Percentiles rank a stretch among this genome's conserved stretches.
phyloP scores from a whole-genome alignment of 1,140 invertebrate species.

The Leptopilina clavipes region DNA sequence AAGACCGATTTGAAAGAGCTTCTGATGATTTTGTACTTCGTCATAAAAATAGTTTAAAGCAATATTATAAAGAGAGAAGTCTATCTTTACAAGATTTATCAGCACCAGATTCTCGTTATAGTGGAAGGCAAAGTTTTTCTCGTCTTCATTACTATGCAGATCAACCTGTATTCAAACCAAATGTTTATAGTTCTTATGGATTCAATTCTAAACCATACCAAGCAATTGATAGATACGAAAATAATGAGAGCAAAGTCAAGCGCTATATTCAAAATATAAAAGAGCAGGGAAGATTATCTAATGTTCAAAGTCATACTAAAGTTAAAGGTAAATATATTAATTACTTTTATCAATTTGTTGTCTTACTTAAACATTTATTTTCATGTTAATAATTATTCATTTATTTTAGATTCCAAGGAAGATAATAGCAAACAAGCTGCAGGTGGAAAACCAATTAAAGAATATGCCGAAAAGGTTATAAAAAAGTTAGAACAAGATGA shows the following conservation, averaged over 20 bases:
- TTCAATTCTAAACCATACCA: slow-evolving; percentile 29
- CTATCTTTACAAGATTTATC: slow-evolving; percentile 68
- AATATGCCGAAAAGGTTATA: slow-evolving; percentile 59
- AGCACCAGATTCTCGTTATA: slow-evolving; percentile 33
- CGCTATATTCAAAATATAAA: slow-evolving; percentile 66
- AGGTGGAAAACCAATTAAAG: slow-evolving; percentile 55
- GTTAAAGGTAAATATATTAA: slow-evolving; percentile 48
- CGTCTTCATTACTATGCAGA: background rate
- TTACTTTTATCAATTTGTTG: slow-evolving; percentile 36
- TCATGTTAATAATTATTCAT: background rate
- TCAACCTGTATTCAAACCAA: background rate
- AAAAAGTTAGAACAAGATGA: slow-evolving; percentile 60
- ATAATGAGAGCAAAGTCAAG: slow-evolving; percentile 68
- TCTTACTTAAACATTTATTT: background rate
- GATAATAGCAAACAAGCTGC: background rate
- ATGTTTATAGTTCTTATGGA: slow-evolving; percentile 22
- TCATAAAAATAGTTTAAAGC: slow-evolving; percentile 55
- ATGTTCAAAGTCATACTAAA: slow-evolving; percentile 47
- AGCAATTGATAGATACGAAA: slow-evolving; percentile 53
- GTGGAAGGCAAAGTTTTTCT: slow-evolving; percentile 36
- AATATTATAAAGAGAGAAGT: slow-evolving; percentile 63
- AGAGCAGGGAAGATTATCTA: slow-evolving; percentile 54
- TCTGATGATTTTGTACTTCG: slow-evolving; percentile 66
- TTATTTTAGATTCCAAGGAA: slow-evolving; percentile 1
- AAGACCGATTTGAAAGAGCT: slow-evolving; percentile 60